Evolutionary conservation across 1,140 invertebrate genomes (phyloP).

Genomic region (Aphaenogaster floridana): DNA sequence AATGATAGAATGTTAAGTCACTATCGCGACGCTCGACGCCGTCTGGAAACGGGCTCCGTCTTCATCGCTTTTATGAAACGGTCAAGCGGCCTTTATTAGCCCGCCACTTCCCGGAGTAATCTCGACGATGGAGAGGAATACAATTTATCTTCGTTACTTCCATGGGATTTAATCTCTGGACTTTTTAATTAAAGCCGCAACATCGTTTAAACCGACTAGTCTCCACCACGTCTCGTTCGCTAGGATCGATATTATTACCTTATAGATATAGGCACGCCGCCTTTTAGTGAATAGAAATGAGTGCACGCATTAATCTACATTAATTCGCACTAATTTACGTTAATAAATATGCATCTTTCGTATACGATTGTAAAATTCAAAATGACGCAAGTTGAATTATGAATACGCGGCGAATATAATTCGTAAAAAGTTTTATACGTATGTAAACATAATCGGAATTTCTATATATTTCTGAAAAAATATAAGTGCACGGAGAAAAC

Average conservation of each 20-base stretch:
- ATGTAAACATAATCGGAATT: background rate
- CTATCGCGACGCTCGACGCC: background rate
- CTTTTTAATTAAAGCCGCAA: constrained; percentile 60
- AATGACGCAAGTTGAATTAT: constrained; percentile 16
- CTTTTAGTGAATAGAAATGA: constrained; percentile 26
- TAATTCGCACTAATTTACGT: constrained; percentile 9
- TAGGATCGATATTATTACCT: constrained; percentile 50
- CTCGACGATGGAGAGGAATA: constrained; percentile 58
- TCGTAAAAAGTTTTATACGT: background rate
- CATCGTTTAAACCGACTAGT: constrained; percentile 44
- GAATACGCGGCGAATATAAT: background rate
- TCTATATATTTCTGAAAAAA: background rate
- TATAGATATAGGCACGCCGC: background rate
- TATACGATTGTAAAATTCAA: background rate
- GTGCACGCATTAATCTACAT: background rate
- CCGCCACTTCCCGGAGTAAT: constrained; percentile 56
- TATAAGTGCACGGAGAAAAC: too few species aligned
- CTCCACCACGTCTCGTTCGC: background rate
- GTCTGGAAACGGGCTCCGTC: constrained; percentile 29
- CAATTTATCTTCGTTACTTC: constrained; percentile 65
- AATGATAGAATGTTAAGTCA: constrained; percentile 49
- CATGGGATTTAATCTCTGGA: constrained; percentile 59
- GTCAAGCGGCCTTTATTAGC: constrained; percentile 63
- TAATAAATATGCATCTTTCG: constrained; percentile 40
- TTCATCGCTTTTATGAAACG: constrained; percentile 61